Conservation (phyloP, 2,888 invertebrate species). For the Brachyptera risi region DNA sequence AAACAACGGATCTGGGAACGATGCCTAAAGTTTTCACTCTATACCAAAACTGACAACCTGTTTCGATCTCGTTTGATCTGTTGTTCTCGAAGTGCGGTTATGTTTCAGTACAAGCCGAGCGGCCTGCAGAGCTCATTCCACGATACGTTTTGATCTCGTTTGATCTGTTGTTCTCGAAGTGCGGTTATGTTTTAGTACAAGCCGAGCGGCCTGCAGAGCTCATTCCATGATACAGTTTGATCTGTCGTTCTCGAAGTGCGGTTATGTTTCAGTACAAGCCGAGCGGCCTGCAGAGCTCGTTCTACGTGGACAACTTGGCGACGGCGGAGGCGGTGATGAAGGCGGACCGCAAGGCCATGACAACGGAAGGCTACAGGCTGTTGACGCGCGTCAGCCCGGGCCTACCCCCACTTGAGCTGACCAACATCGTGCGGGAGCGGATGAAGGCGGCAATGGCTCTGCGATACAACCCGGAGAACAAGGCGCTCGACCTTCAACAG, state of each 20-base stretch:
- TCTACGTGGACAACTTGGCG: slow-evolving; percentile 73
- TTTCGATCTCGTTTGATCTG: slow-evolving; percentile 31
- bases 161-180: slow-evolving; percentile 60
- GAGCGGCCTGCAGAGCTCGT: slow-evolving; percentile 61
- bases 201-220: slow-evolving; percentile 56
- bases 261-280: slow-evolving; percentile 49
- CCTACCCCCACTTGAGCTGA: slow-evolving; percentile 61
- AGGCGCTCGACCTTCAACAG: slow-evolving; percentile 23
- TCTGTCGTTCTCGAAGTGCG: slow-evolving; percentile 55
- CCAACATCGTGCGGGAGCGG: slow-evolving; percentile 63
- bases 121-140: slow-evolving; percentile 68
- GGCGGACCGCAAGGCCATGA: slow-evolving; percentile 63
- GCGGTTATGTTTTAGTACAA: slow-evolving; percentile 48
- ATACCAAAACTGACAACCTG: too few species aligned
- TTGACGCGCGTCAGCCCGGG: slow-evolving; percentile 59
- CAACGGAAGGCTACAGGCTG: slow-evolving; percentile 62
- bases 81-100: slow-evolving; percentile 46
- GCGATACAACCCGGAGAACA: slow-evolving; percentile 59
- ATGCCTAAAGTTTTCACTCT: too few species aligned
- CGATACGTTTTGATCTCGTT: slow-evolving; percentile 61
- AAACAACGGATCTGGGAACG: too few species aligned
- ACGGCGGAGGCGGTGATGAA: slow-evolving; percentile 64
- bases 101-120: slow-evolving; percentile 51
- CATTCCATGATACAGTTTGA: slow-evolving; percentile 70
- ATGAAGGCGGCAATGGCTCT: slow-evolving; percentile 78